Evolutionary conservation across 2,888 invertebrate species (phyloP), one percentile per base, ranked within the genome.

Genomic region (Archaeoteleia sp.): DNA sequence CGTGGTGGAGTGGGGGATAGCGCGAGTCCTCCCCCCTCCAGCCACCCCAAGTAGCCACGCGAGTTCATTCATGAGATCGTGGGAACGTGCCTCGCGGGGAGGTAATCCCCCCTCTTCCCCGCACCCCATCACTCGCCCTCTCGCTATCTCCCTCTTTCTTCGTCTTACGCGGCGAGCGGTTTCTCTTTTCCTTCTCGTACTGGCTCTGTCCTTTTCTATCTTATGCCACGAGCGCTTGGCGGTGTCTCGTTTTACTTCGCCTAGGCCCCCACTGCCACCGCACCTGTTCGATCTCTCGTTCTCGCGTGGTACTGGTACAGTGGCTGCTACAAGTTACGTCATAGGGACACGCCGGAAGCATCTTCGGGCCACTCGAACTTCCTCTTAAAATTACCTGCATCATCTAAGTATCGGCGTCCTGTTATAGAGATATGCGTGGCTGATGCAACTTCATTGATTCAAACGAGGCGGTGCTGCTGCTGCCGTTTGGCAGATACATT

Each of bases 41-140:
- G 79, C 74, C 69, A 43, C 69, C 70, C 63, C 79, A 72, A 75
- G 76, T 75, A 78, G 82, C 84, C 84, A 84, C 85, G 83, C 85
- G 84, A 83, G 83, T 84, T 84, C 85, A 83, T 85, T 85, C 85
- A 83, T 84, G 82, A 83, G 83, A 84, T 85, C 85, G 84, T 85
- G 83, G 84, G 85, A 84, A 84, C 82, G 80, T 77, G 78, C 76
- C 78, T 79, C 74, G 75, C 75, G 77, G 73, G 73, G 74, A 74
- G 76, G 74, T 74, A 75, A 66, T 65, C 60, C 58, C 53, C 57
- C 82, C 74, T 78, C 80, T 81, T 82, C 84, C 81, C 45, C 37
- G 15, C 8, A 13, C 42, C 7, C 7, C 27, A 7, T 10, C 8
- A 25, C 9, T 17, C 43, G 34, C 54, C 49, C 60, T 51, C 65